Evolutionary conservation across 2,888 invertebrate genomes (phyloP), one percentile per base, ranked within the genome.

Genomic region (Caenorhabditis sulstoni): DNA sequence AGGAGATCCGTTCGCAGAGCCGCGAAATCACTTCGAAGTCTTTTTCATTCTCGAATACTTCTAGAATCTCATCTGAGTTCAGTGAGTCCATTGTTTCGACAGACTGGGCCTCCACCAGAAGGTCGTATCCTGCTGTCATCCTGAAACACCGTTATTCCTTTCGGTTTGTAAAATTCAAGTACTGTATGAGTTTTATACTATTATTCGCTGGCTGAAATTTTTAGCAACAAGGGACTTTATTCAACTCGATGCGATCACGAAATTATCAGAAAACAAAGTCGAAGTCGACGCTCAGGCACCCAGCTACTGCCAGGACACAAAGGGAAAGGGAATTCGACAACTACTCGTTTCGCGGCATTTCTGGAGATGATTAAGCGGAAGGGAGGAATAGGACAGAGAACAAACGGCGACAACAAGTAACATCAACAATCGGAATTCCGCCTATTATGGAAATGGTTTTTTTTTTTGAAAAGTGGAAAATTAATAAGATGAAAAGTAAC

Each of bases 341-440:
- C 71, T 66, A 66, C 66, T 61, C 71, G 71, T 66, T 64, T 49
- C 22, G 37, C 58, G 64, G 73, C 50, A 65, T 70, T 62, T 55
- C 47, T n/a, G 22, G 18, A 57, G 41, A 55, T 23, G 12, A 29
- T 22, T 37, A 65, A 71, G 70, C 76, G 76, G 62, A 67, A 71
- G 62, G 41, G 70, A 5, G 29, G 29, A 29, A 70, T 55, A 55
- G 70, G 62, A 57, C 49, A 64, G 39, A 47, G 71, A 76, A 68
- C 37, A 67, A 76, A 67, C 76, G 55, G 57, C 49, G 50, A 68
- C 55, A 75, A 78, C 78, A 78, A 78, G 39, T 44, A 71, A 78
- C 66, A 66, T 53, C 49, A 77, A 71, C 70, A 78, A 71, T 55
- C 71, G 52, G 55, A 37, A 61, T 71, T 66, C 70, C 70, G 64